Conservation (phyloP, 2,888 invertebrate species). For the Hoplodrina blanda region DNA sequence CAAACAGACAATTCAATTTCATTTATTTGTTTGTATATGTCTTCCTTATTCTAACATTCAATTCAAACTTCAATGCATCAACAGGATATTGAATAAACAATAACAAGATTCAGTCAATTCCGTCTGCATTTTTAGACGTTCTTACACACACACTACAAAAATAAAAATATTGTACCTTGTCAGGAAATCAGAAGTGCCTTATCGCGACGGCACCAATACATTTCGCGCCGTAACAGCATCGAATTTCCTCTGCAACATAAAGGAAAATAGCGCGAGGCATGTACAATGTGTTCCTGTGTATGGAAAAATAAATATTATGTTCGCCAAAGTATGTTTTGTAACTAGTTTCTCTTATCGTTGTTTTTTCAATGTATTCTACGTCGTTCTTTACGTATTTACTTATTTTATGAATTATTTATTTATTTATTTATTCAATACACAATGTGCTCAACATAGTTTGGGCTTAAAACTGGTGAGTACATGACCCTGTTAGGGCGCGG, state of each 20-base stretch:
- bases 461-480: too few relatives aligned
- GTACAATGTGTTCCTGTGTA: constrained; percentile 40
- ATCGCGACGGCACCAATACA: constrained; percentile 52
- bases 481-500: too few relatives aligned
- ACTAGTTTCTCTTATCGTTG: neutral
- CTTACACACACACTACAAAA: neutral
- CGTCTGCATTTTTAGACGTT: constrained; percentile 8
- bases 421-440: too few relatives aligned
- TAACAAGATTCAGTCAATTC: neutral
- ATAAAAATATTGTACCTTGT: constrained; percentile 23
- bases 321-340: constrained; percentile 6
- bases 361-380: neutral
- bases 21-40: too few relatives aligned
- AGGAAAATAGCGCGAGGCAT: constrained; percentile 43
- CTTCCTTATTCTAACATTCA: too few relatives aligned
- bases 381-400: too few relatives aligned
- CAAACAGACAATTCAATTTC: too few relatives aligned
- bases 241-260: constrained; percentile 52
- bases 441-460: too few relatives aligned
- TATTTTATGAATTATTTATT: too few relatives aligned
- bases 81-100: neutral
- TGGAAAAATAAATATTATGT: constrained; percentile 13
- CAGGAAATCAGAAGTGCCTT: constrained; percentile 57
- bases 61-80: neutral
- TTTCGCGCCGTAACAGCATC: constrained; percentile 53